Conservation (phyloP, 1,140 invertebrate species). For the Triops longicaudatus region DNA sequence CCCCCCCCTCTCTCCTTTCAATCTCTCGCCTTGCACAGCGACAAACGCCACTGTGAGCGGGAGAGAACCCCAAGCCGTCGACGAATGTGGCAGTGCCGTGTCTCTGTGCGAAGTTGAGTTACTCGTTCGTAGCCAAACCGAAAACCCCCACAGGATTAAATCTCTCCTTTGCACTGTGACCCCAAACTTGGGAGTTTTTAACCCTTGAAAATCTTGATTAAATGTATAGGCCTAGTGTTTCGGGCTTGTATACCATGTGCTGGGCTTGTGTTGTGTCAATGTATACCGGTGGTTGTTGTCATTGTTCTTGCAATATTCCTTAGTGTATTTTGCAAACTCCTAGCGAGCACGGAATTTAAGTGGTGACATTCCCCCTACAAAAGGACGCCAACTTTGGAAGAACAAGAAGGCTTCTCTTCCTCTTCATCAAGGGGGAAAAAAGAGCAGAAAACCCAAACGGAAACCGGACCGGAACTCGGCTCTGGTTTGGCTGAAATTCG, state of each 20-base stretch:
- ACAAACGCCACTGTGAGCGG: neutral
- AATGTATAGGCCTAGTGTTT: neutral
- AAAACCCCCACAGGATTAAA: neutral
- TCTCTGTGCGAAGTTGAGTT: neutral
- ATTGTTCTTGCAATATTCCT: neutral
- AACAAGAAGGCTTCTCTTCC: neutral
- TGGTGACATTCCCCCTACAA: neutral
- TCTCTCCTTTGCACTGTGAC: neutral
- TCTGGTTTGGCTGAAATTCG: neutral
- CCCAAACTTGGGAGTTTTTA: neutral
- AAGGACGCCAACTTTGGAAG: neutral
- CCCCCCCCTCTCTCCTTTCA: neutral
- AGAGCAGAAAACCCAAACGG: neutral
- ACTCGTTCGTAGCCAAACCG: neutral
- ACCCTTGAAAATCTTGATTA: neutral
- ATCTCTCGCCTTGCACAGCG: neutral
- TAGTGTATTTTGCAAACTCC: neutral
- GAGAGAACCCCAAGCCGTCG: neutral
- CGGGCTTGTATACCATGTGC: neutral
- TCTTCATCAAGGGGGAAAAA: too few species aligned
- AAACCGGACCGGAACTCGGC: constrained; percentile 5
- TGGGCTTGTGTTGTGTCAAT: neutral
- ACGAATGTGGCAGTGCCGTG: constrained; percentile 9
- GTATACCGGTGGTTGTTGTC: neutral
- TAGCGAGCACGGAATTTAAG: neutral